Conservation (phyloP, 2,797 vertebrate species). For the Cynopterus sphinx region DNA sequence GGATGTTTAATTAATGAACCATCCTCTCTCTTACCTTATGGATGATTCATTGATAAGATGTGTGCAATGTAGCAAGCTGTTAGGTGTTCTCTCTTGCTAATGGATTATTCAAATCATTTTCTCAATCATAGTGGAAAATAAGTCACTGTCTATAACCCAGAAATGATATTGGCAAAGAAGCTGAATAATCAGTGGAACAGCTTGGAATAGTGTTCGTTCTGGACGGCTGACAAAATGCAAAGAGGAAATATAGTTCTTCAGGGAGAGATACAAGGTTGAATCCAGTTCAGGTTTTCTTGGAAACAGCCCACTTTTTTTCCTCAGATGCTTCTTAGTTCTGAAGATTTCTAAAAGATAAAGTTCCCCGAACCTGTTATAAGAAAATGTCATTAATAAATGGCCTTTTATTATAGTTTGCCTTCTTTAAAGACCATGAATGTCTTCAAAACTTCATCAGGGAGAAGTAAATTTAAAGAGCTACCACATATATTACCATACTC, state of each 20-base stretch:
- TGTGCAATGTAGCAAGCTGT: not conserved
- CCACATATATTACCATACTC: not conserved
- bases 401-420: not conserved
- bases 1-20: conserved; percentile 58
- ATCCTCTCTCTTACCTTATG: conserved; percentile 9
- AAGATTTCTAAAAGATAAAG: not conserved
- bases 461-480: not conserved
- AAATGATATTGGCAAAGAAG: conserved; percentile 54
- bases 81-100: not conserved
- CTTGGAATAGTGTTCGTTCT: conserved; percentile 40
- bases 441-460: not conserved
- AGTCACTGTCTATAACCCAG: conserved; percentile 48
- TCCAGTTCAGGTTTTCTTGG: conserved; percentile 12
- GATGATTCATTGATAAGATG: not conserved
- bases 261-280: not conserved
- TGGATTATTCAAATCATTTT: conserved; percentile 53
- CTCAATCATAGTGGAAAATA: conserved; percentile 25
- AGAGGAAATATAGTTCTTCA: not conserved
- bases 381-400: not conserved
- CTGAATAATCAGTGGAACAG: conserved; percentile 33
- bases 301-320: conserved; percentile 6
- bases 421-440: not conserved
- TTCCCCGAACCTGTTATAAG: not conserved
- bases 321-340: conserved; percentile 8
- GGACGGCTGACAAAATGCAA: conserved; percentile 35